A percentile compares a stretch with the other conserved stretches of the same genome.
Conservation (phyloP, 2,888 invertebrate species). For the Drosophila tripunctata region DNA sequence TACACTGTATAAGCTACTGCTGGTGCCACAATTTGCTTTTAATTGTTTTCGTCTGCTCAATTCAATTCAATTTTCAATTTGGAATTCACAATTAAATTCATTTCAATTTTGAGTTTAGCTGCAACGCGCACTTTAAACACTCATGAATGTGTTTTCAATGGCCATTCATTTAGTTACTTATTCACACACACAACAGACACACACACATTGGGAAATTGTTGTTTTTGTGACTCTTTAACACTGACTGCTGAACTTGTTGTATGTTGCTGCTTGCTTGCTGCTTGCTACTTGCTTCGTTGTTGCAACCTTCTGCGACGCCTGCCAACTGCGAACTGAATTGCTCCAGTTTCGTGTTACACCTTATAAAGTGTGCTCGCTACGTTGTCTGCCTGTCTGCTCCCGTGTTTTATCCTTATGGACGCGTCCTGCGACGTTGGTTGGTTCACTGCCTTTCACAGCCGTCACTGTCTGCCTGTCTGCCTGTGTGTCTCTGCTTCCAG, state of each 20-base stretch:
- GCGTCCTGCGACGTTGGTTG: not conserved
- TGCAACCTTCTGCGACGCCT: slow-evolving; percentile 78
- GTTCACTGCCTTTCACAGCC: slow-evolving; percentile 10
- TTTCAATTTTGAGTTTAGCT: slow-evolving; percentile 38
- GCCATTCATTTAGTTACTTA: slow-evolving; percentile 37
- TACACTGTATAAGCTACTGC: not conserved
- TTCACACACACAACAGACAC: slow-evolving; percentile 12
- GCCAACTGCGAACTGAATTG: slow-evolving; percentile 82
- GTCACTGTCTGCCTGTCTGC: not conserved
- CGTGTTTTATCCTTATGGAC: not conserved
- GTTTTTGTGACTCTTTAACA: slow-evolving; percentile 19
- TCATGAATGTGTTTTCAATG: slow-evolving; percentile 12
- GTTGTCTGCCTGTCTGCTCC: slow-evolving; percentile 16
- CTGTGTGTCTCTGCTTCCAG: too few relatives aligned
- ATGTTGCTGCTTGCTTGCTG: slow-evolving; percentile 31
- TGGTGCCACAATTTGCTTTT: slow-evolving; percentile 54
- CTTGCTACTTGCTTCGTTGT: slow-evolving; percentile 40
- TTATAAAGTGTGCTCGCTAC: slow-evolving; percentile 58
- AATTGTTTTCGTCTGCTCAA: slow-evolving; percentile 48
- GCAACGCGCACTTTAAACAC: slow-evolving; percentile 29
- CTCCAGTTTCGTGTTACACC: slow-evolving; percentile 74
- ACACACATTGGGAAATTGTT: not conserved
- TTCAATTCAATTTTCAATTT: slow-evolving; percentile 23
- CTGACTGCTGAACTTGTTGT: slow-evolving; percentile 9
- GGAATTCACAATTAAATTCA: slow-evolving; percentile 13